These are phyloP conservation scores for Physocephala rufipes DNA, from an alignment of 2,888 invertebrate species.

Conservation along the genomic window DNA sequence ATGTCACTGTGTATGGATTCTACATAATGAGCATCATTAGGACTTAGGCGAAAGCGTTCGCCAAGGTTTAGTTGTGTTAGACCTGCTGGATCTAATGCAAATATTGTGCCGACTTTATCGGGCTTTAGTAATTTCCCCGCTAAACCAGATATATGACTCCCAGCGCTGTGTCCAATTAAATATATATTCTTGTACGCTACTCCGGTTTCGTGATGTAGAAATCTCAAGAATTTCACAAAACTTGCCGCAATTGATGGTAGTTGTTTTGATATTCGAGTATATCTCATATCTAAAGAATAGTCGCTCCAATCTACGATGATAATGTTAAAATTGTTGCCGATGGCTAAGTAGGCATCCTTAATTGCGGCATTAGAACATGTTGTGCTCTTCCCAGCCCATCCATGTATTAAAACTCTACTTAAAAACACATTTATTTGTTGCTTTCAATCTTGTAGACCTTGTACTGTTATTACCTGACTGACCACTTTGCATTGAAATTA, in stretches of 20 bases:
- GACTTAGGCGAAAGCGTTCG: slow-evolving; percentile 55
- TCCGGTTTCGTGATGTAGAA: slow-evolving; percentile 52
- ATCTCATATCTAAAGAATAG: slow-evolving; percentile 54
- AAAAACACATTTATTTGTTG: background rate
- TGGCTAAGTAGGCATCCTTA: slow-evolving; percentile 57
- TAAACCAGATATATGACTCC: slow-evolving; percentile 61
- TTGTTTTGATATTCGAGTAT: slow-evolving; percentile 55
- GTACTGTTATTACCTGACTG: slow-evolving; percentile 51
- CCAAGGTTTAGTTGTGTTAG: slow-evolving; percentile 53
- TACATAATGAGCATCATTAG: slow-evolving; percentile 60
- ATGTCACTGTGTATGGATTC: slow-evolving; percentile 64
- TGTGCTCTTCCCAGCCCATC: slow-evolving; percentile 57
- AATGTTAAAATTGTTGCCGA: slow-evolving; percentile 55
- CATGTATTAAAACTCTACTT: slow-evolving; percentile 55
- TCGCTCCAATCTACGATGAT: slow-evolving; percentile 62
- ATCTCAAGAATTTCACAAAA: slow-evolving; percentile 55
- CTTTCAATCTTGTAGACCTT: background rate
- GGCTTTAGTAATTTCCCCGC: slow-evolving; percentile 54
- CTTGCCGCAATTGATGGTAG: slow-evolving; percentile 53
- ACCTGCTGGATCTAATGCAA: slow-evolving; percentile 64
- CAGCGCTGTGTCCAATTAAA: slow-evolving; percentile 65
- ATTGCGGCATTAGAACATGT: slow-evolving; percentile 58
- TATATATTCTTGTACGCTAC: slow-evolving; percentile 52
- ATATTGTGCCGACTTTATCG: slow-evolving; percentile 53
- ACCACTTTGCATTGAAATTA: slow-evolving; percentile 58